These are phyloP conservation scores for Andricus curvator DNA, from an alignment of 2,888 invertebrate species.

Conservation along the genomic window DNA sequence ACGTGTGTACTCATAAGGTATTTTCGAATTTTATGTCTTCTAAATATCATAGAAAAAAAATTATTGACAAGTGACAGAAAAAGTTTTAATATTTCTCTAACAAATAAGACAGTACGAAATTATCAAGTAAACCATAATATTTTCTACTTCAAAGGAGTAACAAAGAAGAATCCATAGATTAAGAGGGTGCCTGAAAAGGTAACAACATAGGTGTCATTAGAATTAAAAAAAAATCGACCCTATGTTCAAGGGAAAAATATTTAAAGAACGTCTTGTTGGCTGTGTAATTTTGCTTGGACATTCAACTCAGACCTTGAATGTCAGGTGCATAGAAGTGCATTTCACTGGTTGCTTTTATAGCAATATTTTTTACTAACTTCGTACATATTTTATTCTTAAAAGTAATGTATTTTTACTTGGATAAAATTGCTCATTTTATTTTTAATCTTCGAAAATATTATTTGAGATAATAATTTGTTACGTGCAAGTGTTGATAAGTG, in stretches of 20 bases:
- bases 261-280: neutral
- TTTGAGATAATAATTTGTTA: too few relatives aligned
- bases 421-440: neutral
- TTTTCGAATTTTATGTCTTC: neutral
- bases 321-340: neutral
- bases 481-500: neutral
- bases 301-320: neutral
- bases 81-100: neutral
- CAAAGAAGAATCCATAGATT: neutral
- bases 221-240: neutral
- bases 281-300: neutral
- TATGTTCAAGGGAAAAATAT: neutral
- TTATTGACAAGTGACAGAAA: neutral
- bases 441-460: neutral
- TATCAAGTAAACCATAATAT: neutral
- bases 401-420: neutral
- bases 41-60: neutral
- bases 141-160: neutral
- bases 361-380: neutral
- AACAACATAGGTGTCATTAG: neutral
- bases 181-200: neutral
- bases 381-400: neutral
- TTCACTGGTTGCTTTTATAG: neutral
- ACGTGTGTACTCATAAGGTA: neutral
- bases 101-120: neutral